Conservation (phyloP, 2,888 invertebrate species). For the Cephus rjabovi region DNA sequence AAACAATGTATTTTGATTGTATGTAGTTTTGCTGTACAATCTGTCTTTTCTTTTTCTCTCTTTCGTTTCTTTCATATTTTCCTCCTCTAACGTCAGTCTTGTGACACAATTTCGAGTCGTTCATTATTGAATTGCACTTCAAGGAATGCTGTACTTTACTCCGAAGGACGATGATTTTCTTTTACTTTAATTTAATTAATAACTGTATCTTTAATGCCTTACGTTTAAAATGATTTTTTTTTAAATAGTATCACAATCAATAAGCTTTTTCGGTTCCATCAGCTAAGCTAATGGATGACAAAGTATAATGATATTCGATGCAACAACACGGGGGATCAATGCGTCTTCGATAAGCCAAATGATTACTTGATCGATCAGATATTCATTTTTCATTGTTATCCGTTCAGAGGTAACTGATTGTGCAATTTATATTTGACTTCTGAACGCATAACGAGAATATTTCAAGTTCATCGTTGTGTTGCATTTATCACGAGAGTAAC, state of each 20-base stretch:
- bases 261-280: background rate
- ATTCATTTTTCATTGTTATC: conserved; percentile 2
- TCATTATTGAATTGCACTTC: conserved; percentile 46
- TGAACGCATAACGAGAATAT: background rate
- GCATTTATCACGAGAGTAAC: background rate
- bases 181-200: background rate
- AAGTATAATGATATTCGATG: background rate
- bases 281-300: background rate
- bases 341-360: background rate
- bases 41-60: conserved; percentile 39
- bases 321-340: background rate
- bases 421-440: conserved; percentile 1
- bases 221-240: background rate
- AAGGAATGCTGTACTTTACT: conserved; percentile 36
- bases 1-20: conserved; percentile 53
- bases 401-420: conserved; percentile 9
- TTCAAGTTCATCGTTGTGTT: background rate
- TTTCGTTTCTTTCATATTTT: conserved; percentile 41
- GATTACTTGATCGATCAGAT: conserved; percentile 7
- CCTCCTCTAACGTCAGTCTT: conserved; percentile 10
- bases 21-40: conserved; percentile 56
- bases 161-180: background rate
- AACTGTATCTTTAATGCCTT: background rate
- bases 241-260: background rate
- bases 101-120: conserved; percentile 42